A percentile compares a stretch with the other conserved stretches of the same genome.
phyloP scores from a whole-genome alignment of 2,113 vertebrate genomes.

The Oncorhynchus mykiss region DNA sequence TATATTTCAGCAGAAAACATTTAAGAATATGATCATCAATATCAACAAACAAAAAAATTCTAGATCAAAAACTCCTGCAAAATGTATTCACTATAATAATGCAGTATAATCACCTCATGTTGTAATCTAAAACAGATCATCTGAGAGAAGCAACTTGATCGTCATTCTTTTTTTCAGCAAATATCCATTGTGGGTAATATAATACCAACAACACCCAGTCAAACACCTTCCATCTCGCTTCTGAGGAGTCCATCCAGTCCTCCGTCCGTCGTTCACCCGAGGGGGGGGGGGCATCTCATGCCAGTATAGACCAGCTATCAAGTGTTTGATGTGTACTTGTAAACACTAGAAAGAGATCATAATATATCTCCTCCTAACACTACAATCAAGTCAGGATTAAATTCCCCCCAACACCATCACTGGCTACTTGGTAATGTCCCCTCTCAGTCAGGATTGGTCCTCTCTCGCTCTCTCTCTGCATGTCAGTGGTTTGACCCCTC shows the following conservation, averaged over 20 bases:
- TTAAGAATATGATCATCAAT: slow-evolving; percentile 3
- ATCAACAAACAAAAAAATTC: no score
- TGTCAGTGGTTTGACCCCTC: slow-evolving; percentile 49
- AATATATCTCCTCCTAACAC: neutral
- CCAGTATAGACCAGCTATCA: neutral
- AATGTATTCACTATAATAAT: slow-evolving; percentile 3
- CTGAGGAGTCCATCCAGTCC: neutral
- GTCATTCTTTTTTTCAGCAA: slow-evolving; percentile 26
- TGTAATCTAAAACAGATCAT: slow-evolving; percentile 32
- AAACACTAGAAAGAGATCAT: neutral
- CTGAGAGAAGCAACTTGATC: slow-evolving; percentile 33
- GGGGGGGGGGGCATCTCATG: neutral
- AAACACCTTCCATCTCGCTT: slow-evolving; percentile 1
- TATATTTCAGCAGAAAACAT: slow-evolving; percentile 51
- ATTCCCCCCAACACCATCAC: neutral
- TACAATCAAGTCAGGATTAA: neutral
- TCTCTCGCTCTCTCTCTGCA: slow-evolving; percentile 10
- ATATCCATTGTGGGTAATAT: slow-evolving; percentile 21
- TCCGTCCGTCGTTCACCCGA: no score
- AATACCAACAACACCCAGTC: neutral
- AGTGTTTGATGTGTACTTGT: neutral
- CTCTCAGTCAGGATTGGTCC: neutral
- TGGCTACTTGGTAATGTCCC: neutral
- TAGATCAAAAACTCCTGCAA: no score
- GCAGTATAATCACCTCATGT: slow-evolving; percentile 12